phyloP scores from a whole-genome alignment of 2,797 vertebrate genomes.

The Sebastes wilsoni region DNA sequence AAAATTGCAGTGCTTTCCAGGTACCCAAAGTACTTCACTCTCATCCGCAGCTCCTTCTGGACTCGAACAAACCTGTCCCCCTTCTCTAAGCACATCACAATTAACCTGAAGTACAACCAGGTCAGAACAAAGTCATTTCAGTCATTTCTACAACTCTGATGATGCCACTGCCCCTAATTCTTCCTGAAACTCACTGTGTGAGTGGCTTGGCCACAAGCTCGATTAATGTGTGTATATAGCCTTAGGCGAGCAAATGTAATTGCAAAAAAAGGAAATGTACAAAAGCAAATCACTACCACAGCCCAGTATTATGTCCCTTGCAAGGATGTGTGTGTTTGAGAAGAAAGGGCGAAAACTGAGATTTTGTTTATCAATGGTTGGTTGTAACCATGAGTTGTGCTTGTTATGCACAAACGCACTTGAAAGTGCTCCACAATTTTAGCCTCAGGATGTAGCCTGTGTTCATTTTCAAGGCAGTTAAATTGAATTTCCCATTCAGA shows the following conservation, averaged over 20 bases:
- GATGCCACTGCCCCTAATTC: constrained; percentile 65
- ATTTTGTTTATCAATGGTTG: background rate
- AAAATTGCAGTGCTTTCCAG: constrained; percentile 59
- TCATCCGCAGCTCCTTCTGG: constrained; percentile 55
- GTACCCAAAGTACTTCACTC: constrained; percentile 70
- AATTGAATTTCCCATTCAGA: constrained; percentile 22
- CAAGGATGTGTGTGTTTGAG: constrained; percentile 16
- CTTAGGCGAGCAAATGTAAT: constrained; percentile 56
- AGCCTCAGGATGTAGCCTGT: background rate
- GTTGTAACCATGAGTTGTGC: constrained; percentile 11
- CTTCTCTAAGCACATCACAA: constrained; percentile 75
- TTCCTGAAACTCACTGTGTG: constrained; percentile 42
- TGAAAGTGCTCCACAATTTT: background rate
- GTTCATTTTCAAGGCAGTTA: constrained; percentile 11
- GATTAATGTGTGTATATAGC: constrained; percentile 56
- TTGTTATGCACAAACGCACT: constrained; percentile 3
- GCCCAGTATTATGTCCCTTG: background rate
- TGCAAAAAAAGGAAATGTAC: constrained; percentile 44
- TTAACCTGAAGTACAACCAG: constrained; percentile 75
- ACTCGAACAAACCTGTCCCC: constrained; percentile 60
- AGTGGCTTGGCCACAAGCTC: constrained; percentile 52
- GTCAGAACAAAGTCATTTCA: constrained; percentile 67
- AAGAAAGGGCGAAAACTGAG: constrained; percentile 1
- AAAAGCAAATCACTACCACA: constrained; percentile 33
- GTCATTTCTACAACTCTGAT: constrained; percentile 67